Conservation (phyloP, 2,113 vertebrate genomes). For the Ictalurus furcatus region DNA sequence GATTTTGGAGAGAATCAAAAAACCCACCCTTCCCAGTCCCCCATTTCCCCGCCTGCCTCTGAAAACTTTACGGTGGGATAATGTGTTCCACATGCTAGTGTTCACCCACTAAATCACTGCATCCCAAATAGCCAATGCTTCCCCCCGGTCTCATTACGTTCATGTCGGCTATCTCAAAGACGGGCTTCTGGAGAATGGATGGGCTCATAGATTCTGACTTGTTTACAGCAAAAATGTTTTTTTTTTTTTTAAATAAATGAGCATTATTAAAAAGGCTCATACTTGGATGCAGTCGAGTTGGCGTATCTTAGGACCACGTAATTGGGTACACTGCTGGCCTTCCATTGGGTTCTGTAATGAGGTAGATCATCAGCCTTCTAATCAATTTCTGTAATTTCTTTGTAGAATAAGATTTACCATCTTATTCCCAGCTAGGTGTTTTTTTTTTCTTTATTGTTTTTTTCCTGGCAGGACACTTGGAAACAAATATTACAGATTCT, state of each 20-base stretch:
- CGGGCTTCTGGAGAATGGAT: constrained; percentile 47
- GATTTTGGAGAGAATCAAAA: constrained; percentile 38
- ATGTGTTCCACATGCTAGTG: constrained; percentile 61
- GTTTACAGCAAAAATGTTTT: neutral
- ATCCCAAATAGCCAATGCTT: constrained; percentile 54
- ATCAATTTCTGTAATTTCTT: neutral
- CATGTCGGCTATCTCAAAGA: constrained; percentile 49
- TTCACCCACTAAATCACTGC: constrained; percentile 54
- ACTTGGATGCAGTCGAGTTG: neutral
- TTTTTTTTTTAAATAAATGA: neutral
- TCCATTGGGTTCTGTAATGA: constrained; percentile 1
- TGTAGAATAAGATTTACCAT: neutral
- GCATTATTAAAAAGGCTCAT: neutral
- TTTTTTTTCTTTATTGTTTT: neutral
- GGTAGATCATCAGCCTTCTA: neutral
- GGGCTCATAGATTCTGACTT: constrained; percentile 38
- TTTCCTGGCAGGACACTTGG: neutral
- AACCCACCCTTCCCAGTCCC: neutral
- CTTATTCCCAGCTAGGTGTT: neutral
- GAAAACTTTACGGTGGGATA: constrained; percentile 56
- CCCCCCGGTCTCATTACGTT: constrained; percentile 49
- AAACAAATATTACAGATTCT: neutral
- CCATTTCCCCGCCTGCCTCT: neutral
- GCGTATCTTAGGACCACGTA: neutral
- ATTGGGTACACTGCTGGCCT: neutral